Evolutionary conservation across 2,888 invertebrate species (phyloP).

Genomic region (Candidula unifasciata): DNA sequence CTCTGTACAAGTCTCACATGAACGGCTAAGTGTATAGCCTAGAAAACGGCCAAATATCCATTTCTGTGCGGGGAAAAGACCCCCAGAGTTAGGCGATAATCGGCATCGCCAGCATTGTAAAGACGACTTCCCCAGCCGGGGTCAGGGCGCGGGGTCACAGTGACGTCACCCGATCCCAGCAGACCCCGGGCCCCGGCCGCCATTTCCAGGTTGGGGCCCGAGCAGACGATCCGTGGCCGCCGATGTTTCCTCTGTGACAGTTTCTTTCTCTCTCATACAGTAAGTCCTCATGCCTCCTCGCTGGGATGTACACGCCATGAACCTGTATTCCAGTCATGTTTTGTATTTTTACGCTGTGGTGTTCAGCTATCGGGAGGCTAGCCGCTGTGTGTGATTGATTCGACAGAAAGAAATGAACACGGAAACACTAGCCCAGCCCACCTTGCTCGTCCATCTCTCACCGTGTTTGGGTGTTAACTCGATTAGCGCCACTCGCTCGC

Average conservation of each 20-base stretch:
- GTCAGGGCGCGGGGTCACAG: constrained; percentile 61
- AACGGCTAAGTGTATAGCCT: constrained; percentile 44
- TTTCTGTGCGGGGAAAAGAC: constrained; percentile 50
- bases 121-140: constrained; percentile 61
- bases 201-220: constrained; percentile 58
- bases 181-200: constrained; percentile 56
- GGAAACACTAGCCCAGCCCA: constrained; percentile 34
- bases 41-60: constrained; percentile 47
- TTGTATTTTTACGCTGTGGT: too few species aligned
- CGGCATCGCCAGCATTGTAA: constrained; percentile 55
- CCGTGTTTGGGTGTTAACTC: too few species aligned
- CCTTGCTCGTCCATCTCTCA: neutral
- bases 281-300: neutral
- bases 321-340: neutral
- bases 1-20: neutral
- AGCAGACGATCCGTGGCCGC: constrained; percentile 22
- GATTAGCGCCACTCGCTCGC: too few species aligned
- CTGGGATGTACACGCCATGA: neutral
- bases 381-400: too few species aligned
- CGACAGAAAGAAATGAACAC: too few species aligned
- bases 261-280: neutral
- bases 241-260: constrained; percentile 37
- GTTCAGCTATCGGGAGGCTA: too few species aligned
- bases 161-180: constrained; percentile 60
- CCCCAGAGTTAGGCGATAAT: constrained; percentile 52